Conservation (phyloP, 2,797 vertebrate species). For the Gallinago stenura region DNA sequence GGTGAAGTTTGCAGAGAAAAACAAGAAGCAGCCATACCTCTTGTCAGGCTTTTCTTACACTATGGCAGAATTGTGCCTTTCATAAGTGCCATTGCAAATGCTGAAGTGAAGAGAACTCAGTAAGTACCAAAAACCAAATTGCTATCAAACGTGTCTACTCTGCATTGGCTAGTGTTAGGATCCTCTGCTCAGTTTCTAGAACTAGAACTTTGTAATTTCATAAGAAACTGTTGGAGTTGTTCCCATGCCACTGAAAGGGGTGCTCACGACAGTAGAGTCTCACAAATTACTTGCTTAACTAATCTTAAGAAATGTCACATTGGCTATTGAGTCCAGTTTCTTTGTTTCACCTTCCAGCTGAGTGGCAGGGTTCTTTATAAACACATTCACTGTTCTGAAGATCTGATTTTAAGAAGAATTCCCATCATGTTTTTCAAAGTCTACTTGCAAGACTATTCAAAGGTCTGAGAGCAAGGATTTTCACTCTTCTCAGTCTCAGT, state of each 20-base stretch:
- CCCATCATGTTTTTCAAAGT: neutral
- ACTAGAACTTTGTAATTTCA: neutral
- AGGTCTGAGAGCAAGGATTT: neutral
- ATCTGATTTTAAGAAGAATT: neutral
- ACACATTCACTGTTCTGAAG: neutral
- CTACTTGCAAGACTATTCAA: neutral
- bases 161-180: neutral
- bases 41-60: constrained; percentile 95
- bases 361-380: neutral
- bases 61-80: constrained; percentile 97
- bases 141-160: neutral
- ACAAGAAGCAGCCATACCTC: constrained; percentile 95
- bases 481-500: neutral
- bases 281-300: too few relatives aligned
- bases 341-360: neutral
- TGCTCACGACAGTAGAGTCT: too few relatives aligned
- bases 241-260: neutral
- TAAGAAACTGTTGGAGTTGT: neutral
- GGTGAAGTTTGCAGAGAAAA: constrained; percentile 98
- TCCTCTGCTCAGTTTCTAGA: neutral
- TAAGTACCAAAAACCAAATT: constrained; percentile 78
- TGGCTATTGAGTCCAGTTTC: too few relatives aligned
- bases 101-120: constrained; percentile 97
- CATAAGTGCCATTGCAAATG: constrained; percentile 93
- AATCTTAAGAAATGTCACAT: too few relatives aligned